Percentiles rank a stretch among this genome's conserved stretches.
Conservation (phyloP, 2,888 invertebrate species). For the Oligia strigilis region DNA sequence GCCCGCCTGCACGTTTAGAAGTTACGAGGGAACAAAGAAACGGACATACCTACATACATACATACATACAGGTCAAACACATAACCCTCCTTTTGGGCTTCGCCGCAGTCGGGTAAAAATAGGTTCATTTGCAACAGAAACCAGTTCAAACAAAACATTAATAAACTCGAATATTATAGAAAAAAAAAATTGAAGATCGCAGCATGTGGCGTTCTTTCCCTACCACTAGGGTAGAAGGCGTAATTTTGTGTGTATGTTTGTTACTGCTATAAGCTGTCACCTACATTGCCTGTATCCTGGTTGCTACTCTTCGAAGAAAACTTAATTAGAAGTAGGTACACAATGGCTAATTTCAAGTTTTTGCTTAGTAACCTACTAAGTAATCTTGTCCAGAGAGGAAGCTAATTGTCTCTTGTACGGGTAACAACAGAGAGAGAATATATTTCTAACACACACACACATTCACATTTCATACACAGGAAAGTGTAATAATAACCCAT, state of each 20-base stretch:
- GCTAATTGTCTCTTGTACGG: background rate
- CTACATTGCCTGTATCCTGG: background rate
- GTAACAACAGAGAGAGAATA: background rate
- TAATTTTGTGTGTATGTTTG: background rate
- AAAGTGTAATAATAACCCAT: background rate
- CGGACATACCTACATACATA: no score
- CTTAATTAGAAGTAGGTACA: background rate
- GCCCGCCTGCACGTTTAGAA: no score
- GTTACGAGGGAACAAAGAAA: no score
- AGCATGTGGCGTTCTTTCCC: background rate
- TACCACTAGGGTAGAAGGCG: no score
- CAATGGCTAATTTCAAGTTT: background rate
- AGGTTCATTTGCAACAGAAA: background rate
- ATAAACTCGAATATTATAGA: background rate
- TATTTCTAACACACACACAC: background rate
- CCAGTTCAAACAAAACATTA: background rate
- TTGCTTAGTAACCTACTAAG: background rate
- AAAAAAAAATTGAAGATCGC: background rate
- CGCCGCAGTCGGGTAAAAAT: no score
- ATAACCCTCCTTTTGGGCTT: no score
- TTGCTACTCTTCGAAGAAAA: background rate
- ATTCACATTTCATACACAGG: background rate
- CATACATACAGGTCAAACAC: no score
- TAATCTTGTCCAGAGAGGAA: background rate
- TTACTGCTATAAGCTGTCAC: background rate